Conservation (phyloP, 2,113 vertebrate species). For the Podiceps cristatus region DNA sequence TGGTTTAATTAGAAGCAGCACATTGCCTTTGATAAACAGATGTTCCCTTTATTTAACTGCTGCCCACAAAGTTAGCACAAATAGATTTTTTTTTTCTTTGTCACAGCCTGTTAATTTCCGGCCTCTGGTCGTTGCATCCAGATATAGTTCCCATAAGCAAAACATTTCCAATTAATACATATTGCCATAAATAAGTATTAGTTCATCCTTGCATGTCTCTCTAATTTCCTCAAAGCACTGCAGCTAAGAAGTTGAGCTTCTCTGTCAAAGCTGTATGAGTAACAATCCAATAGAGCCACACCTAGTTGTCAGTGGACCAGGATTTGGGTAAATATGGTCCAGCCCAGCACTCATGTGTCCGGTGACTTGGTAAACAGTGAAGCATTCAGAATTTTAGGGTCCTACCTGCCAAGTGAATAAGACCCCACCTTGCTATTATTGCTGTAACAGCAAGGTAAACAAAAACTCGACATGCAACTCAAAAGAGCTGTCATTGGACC, state of each 20-base stretch:
- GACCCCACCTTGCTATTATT: constrained; percentile 50
- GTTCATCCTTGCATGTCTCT: constrained; percentile 2
- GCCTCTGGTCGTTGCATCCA: constrained; percentile 64
- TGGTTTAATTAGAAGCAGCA: constrained; percentile 76
- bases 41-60: constrained; percentile 73
- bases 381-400: constrained; percentile 62
- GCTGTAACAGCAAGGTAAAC: constrained; percentile 62
- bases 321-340: constrained; percentile 70
- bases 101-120: constrained; percentile 63
- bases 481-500: constrained; percentile 28
- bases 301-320: constrained; percentile 62
- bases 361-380: constrained; percentile 65
- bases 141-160: constrained; percentile 53
- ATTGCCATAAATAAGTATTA: constrained; percentile 44
- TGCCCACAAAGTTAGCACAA: constrained; percentile 58
- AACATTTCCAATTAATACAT: constrained; percentile 51
- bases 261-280: constrained; percentile 60
- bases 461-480: constrained; percentile 46
- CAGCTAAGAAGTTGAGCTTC: constrained; percentile 52
- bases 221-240: constrained; percentile 25
- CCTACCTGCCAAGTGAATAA: constrained; percentile 50
- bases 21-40: constrained; percentile 72
- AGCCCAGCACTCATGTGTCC: constrained; percentile 52
- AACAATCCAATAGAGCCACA: constrained; percentile 65
- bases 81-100: constrained; percentile 31